Evolutionary conservation across 2,888 invertebrate genomes (phyloP), one percentile per base, ranked within the genome.

Genomic region (Eustalomyia histrio): DNA sequence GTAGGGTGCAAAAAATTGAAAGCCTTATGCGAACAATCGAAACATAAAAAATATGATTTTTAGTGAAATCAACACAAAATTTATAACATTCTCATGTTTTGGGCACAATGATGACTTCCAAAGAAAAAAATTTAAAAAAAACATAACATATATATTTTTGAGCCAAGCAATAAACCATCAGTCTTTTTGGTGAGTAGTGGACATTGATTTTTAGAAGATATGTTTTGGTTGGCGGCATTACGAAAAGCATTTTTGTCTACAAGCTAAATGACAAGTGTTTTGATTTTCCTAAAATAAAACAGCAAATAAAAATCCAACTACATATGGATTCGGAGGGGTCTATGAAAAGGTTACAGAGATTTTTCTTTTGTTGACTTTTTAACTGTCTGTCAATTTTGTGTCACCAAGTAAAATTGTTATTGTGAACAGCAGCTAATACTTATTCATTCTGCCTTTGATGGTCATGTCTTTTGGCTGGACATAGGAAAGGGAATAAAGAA

Each of bases 61-160:
- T 81, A 65, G 39, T 78, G 71, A 81, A 81, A 78, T 81, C 78
- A 75, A 75, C 78, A 74, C 65, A 81, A 78, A 78, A 78, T 78
- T 81, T 81, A 81, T 78, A 81, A 81, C 81, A 81, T 81, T 78
- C 78, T 71, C 74, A 81, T 69, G 74, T 71, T 76, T 67, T 61
- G 24, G 50, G 69, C 55, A 74, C 73, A 73, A 78, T 81, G 78
- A 81, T 78, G 81, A 78, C 43, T 81, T 81, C 81, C 81, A 71
- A 78, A 67, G 81, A 81, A 81, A 81, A 81, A 81, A 74, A 81
- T 58, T 74, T 12, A 29, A 6, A 10, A 50, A 53, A 43, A 80
- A 61, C 78, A 71, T 74, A 74, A 78, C n/a, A n/a, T n/a, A n/a
- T n/a, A n/a, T n/a, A n/a, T 81, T 71, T 33, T 58, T 47, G 9